phyloP scores from a whole-genome alignment of 2,888 invertebrate species.

The Ischnus inquisitorius region DNA sequence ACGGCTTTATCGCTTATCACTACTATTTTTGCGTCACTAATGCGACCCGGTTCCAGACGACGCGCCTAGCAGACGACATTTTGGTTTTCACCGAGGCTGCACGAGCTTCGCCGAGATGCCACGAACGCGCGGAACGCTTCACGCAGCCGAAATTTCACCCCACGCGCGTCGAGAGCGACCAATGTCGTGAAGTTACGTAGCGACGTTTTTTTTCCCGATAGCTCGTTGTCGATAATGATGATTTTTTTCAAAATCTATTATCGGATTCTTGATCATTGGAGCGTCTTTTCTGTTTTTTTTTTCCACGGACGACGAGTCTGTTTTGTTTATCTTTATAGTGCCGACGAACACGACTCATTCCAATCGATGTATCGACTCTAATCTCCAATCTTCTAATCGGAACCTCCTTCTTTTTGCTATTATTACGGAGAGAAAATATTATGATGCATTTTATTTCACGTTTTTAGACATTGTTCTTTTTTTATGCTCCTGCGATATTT shows the following conservation, averaged over 20 bases:
- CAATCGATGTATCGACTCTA: no score
- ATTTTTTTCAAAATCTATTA: neutral
- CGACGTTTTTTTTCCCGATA: conserved; percentile 5
- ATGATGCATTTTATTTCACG: no score
- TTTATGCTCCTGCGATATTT: no score
- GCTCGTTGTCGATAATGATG: neutral
- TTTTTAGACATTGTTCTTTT: no score
- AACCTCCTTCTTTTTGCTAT: no score
- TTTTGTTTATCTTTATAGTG: no score
- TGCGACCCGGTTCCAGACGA: conserved; percentile 82
- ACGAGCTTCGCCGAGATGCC: conserved; percentile 65
- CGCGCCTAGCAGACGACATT: conserved; percentile 84
- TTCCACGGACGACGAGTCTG: no score
- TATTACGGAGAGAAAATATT: no score
- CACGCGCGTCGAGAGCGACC: neutral
- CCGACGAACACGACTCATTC: no score
- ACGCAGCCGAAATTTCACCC: conserved; percentile 63
- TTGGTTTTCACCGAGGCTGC: conserved; percentile 74
- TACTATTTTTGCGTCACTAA: conserved; percentile 79
- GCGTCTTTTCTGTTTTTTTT: neutral
- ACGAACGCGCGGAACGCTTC: conserved; percentile 68
- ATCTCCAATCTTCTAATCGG: no score
- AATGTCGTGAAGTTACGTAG: conserved; percentile 6
- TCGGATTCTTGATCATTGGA: neutral
- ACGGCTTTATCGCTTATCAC: conserved; percentile 75